Conservation (phyloP, 2,113 vertebrate species). For the Spea multiplicata region DNA sequence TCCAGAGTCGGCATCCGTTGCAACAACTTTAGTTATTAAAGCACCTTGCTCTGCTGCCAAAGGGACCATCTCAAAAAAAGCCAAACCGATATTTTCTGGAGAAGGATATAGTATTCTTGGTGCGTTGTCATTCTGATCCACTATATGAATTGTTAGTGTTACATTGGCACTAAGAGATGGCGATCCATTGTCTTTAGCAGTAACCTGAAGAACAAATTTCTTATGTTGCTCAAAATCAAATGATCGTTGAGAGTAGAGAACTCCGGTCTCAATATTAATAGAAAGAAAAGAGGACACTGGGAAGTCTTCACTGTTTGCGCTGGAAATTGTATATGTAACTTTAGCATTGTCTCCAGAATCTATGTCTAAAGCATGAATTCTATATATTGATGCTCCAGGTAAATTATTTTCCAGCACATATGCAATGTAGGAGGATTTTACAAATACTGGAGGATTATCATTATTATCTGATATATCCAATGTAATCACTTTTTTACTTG, state of each 20-base stretch:
- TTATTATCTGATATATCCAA: slow-evolving; percentile 61
- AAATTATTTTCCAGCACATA: slow-evolving; percentile 65
- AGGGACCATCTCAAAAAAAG: slow-evolving; percentile 26
- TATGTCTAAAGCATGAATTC: slow-evolving; percentile 64
- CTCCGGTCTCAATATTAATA: slow-evolving; percentile 48
- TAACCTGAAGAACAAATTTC: slow-evolving; percentile 59
- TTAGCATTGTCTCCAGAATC: slow-evolving; percentile 66
- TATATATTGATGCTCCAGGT: slow-evolving; percentile 59
- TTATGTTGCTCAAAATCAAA: slow-evolving; percentile 15
- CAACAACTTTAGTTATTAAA: slow-evolving; percentile 48
- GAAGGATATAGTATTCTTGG: slow-evolving; percentile 44
- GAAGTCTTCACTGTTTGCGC: slow-evolving; percentile 42
- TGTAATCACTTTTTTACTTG: slow-evolving; percentile 64
- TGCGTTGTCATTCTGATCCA: slow-evolving; percentile 59
- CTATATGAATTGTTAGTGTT: slow-evolving; percentile 41
- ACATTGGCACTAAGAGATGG: background rate
- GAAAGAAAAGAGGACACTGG: slow-evolving; percentile 47
- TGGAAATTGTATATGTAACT: slow-evolving; percentile 62
- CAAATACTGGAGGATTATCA: slow-evolving; percentile 53
- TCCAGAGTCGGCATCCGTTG: slow-evolving; percentile 40
- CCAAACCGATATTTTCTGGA: background rate
- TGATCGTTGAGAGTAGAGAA: slow-evolving; percentile 47
- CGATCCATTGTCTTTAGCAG: slow-evolving; percentile 54
- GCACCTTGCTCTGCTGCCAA: slow-evolving; percentile 49
- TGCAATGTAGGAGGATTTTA: slow-evolving; percentile 51